These are phyloP conservation scores for Apodemus sylvaticus DNA, from an alignment of 2,113 vertebrate genomes.

Conservation along the genomic window DNA sequence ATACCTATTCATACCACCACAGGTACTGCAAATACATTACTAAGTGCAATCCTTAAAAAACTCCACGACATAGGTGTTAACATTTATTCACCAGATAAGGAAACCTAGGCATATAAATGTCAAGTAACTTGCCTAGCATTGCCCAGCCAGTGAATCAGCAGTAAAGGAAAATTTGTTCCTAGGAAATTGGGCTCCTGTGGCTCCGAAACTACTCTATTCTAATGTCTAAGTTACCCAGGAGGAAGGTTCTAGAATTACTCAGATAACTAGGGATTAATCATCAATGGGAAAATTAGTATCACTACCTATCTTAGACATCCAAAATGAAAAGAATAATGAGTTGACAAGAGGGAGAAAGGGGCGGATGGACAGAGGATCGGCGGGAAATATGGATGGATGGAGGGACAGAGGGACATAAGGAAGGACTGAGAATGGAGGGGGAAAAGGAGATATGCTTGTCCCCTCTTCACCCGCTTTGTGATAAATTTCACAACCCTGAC, in stretches of 20 bases:
- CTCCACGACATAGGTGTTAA: neutral
- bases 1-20: neutral
- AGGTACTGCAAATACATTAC: neutral
- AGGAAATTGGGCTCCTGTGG: neutral
- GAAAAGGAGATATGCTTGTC: neutral
- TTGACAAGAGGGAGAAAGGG: neutral
- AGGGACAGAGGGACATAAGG: neutral
- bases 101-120: neutral
- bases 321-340: constrained; percentile 22
- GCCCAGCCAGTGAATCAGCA: neutral
- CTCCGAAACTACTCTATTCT: neutral
- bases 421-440: neutral
- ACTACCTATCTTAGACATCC: neutral
- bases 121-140: neutral
- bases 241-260: constrained; percentile 7
- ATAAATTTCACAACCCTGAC: neutral
- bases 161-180: neutral
- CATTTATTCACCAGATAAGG: neutral
- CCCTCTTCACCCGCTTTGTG: neutral
- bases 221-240: neutral
- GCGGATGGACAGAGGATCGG: neutral
- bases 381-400: neutral
- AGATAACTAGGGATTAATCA: neutral
- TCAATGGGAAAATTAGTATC: neutral
- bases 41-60: constrained; percentile 33